These are phyloP conservation scores for Chrysotoxum bicinctum DNA, from an alignment of 2,888 invertebrate species.

Conservation along the genomic window DNA sequence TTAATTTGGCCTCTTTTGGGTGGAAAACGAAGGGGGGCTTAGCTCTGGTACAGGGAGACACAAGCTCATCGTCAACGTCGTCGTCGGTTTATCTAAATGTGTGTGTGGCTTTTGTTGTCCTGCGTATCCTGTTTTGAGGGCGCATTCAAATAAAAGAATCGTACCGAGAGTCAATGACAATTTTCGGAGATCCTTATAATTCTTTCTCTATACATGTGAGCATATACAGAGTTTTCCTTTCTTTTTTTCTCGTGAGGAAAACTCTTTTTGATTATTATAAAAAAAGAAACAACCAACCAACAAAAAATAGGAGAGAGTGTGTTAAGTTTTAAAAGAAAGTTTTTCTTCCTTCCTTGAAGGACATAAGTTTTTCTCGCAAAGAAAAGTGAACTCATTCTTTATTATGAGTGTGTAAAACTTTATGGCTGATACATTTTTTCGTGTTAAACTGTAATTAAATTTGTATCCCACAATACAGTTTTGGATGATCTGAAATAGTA, in stretches of 20 bases:
- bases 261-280: conserved; percentile 17
- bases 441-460: conserved; percentile 56
- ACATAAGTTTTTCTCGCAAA: conserved; percentile 52
- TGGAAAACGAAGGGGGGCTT: not conserved
- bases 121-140: conserved; percentile 72
- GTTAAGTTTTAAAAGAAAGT: conserved; percentile 43
- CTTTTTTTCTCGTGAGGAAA: not conserved
- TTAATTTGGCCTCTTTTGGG: conserved; percentile 57
- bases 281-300: conserved; percentile 8
- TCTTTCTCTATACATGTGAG: conserved; percentile 22
- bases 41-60: conserved; percentile 4
- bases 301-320: conserved; percentile 23
- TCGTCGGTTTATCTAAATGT: conserved; percentile 15
- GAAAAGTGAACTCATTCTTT: conserved; percentile 59
- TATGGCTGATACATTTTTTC: conserved; percentile 39
- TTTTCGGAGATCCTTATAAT: conserved; percentile 26
- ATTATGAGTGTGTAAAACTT: conserved; percentile 32
- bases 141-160: conserved; percentile 63
- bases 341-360: conserved; percentile 38
- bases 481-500: conserved; percentile 34
- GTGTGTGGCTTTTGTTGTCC: conserved; percentile 67
- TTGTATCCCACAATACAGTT: conserved; percentile 43
- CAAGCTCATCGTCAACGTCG: conserved; percentile 25
- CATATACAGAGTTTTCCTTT: not conserved
- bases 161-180: conserved; percentile 57